These are phyloP conservation scores for Sigmodon hispidus DNA, from an alignment of 2,113 vertebrate genomes.

Conservation along the genomic window DNA sequence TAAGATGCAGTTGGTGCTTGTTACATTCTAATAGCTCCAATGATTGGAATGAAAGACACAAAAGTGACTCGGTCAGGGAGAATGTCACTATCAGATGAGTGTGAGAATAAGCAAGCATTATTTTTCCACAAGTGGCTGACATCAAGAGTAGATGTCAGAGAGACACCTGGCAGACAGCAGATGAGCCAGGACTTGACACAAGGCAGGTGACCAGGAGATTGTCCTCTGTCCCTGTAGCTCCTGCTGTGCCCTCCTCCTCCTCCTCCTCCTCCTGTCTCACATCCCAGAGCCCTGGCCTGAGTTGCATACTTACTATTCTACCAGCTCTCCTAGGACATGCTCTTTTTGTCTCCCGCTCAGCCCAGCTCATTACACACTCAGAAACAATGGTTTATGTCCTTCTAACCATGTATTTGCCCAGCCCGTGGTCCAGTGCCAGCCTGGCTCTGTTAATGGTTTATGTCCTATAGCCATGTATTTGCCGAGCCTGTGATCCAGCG, in stretches of 20 bases:
- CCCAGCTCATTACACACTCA: slow-evolving; percentile 54
- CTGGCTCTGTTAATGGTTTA: too few relatives aligned
- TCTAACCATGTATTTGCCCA: background rate
- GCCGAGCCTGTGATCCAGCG: background rate
- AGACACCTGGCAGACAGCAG: background rate
- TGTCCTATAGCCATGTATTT: background rate
- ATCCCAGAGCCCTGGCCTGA: slow-evolving; percentile 14
- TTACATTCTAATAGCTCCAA: background rate
- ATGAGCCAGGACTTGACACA: background rate
- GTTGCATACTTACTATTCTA: background rate
- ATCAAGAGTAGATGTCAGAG: background rate
- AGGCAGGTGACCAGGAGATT: background rate
- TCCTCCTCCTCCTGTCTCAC: background rate
- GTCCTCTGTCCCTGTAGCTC: background rate
- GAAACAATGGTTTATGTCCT: slow-evolving; percentile 26
- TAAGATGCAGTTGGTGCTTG: background rate
- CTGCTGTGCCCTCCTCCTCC: background rate
- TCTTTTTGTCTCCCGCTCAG: slow-evolving; percentile 3
- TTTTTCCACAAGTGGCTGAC: background rate
- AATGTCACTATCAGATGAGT: background rate
- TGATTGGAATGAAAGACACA: background rate
- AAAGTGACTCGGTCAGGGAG: background rate
- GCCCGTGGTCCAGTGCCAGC: background rate
- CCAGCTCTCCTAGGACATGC: slow-evolving; percentile 16
- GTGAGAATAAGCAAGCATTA: background rate